Conservation (phyloP, 2,113 vertebrate species). For the Arizona elegans region DNA sequence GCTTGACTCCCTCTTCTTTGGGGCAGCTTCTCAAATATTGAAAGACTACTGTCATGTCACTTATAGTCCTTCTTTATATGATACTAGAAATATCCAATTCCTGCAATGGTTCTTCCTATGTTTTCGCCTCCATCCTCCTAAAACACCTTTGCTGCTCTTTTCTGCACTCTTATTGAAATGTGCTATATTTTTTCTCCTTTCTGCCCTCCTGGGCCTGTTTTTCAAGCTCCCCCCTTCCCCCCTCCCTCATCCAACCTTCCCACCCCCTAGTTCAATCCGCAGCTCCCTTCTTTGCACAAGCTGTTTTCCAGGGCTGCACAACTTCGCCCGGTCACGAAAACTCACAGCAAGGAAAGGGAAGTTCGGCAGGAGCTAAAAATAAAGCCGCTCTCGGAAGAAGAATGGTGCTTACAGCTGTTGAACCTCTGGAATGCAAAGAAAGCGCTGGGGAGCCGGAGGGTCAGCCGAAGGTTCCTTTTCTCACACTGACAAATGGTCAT, state of each 20-base stretch:
- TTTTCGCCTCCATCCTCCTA: too few relatives aligned
- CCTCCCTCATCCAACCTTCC: background rate
- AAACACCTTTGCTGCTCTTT: too few relatives aligned
- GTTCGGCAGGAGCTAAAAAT: conserved; percentile 80
- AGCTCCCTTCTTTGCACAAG: conserved; percentile 42
- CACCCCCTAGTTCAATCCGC: conserved; percentile 32
- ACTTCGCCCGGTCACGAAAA: conserved; percentile 63
- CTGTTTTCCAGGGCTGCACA: conserved; percentile 46
- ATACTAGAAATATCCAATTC: too few relatives aligned
- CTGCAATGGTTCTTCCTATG: too few relatives aligned
- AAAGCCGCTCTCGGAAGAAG: conserved; percentile 46
- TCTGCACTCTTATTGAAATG: background rate
- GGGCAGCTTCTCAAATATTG: too few relatives aligned
- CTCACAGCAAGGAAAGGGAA: conserved; percentile 68
- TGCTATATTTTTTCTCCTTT: background rate
- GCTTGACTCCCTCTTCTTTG: too few relatives aligned
- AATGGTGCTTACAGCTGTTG: conserved; percentile 73
- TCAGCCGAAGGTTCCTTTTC: conserved; percentile 77
- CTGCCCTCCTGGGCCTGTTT: background rate
- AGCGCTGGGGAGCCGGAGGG: conserved; percentile 70
- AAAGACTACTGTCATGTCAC: too few relatives aligned
- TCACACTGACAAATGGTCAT: conserved; percentile 76
- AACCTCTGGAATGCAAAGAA: conserved; percentile 81
- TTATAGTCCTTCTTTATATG: too few relatives aligned
- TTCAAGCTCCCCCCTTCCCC: conserved; percentile 8